Evolutionary conservation across 1,140 invertebrate species (phyloP), one percentile per base, ranked within the genome.

Genomic region (Zaprionus africanus): DNA sequence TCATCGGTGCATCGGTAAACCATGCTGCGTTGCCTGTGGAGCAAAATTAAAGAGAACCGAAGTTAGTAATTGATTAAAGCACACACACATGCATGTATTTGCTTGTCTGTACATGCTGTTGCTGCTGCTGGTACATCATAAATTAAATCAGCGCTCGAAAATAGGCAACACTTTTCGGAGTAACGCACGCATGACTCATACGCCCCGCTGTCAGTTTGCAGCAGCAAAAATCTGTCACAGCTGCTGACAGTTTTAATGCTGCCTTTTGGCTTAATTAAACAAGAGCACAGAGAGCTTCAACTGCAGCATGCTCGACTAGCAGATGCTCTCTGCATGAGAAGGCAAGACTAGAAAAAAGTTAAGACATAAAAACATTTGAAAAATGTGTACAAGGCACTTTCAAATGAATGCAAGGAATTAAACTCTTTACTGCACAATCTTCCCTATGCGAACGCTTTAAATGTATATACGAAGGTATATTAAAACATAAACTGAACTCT

Each of bases 211-310:
- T 53, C 49, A 28, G 13, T 4, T 7, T 3, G 15, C 19, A 19
- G 19, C 1, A 58, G 5, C 34, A 38, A 54, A 70, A 60, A 63
- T 63, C 53, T 76, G 66, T 69, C 66, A 75, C 65, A 75, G 72
- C 51, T 57, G 58, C 64, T 73, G 69, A 66, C 78, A 65, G 65
- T 69, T 57, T 69, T 71, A 73, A 68, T 73, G 62, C 78, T 43
- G 26, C 5, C 54, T 63, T 74, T 71, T 81, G 78, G 77, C 78
- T 85, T 84, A 85, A 84, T 85, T 84, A 85, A 84, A 83, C 65
- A 80, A 60, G 66, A 70, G 19, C 11, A 13, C 28, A 13, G 7
- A 17, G 7, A 9, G 13, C 15, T 6, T 17, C 0, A 1, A n/a
- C 17, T 11, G 31, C 17, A 51, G 15, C 1, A 1, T 65, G 51